phyloP scores from a whole-genome alignment of 2,888 invertebrate genomes.

The Mongoloraphidia duomilia region DNA sequence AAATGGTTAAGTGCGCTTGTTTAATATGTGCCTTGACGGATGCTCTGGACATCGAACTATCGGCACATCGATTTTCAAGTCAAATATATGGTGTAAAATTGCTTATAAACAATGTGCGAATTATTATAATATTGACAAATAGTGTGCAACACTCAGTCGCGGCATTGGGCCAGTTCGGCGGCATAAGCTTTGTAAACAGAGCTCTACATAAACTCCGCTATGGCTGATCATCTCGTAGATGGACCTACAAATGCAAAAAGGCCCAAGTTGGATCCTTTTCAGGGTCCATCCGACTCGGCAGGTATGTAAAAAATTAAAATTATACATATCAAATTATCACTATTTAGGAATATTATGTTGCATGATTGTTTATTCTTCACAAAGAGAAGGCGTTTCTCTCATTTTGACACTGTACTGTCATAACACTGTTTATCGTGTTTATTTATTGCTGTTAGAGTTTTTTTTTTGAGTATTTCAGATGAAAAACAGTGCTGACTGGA shows the following conservation, averaged over 20 bases:
- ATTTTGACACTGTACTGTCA: conserved; percentile 15
- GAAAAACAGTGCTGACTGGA: no score
- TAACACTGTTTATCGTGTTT: neutral
- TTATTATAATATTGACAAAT: conserved; percentile 29
- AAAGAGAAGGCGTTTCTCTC: conserved; percentile 25
- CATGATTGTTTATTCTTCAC: neutral
- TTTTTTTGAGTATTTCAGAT: no score
- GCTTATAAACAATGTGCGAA: conserved; percentile 31
- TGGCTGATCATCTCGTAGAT: conserved; percentile 91
- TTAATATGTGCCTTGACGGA: conserved; percentile 64
- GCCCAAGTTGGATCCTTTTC: conserved; percentile 80
- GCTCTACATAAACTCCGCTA: conserved; percentile 27
- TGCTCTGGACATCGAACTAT: conserved; percentile 55
- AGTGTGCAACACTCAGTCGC: conserved; percentile 28
- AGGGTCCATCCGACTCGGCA: conserved; percentile 65
- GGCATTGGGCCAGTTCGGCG: conserved; percentile 26
- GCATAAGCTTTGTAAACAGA: conserved; percentile 52
- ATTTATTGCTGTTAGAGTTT: neutral
- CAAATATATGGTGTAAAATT: conserved; percentile 24
- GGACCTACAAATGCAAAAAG: conserved; percentile 89
- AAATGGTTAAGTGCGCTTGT: conserved; percentile 57
- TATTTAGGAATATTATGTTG: neutral
- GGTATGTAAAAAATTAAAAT: conserved; percentile 41
- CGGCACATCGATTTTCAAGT: conserved; percentile 48
- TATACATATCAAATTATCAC: neutral